phyloP scores from a whole-genome alignment of 1,140 invertebrate genomes.

The Lordiphosa collinella region DNA sequence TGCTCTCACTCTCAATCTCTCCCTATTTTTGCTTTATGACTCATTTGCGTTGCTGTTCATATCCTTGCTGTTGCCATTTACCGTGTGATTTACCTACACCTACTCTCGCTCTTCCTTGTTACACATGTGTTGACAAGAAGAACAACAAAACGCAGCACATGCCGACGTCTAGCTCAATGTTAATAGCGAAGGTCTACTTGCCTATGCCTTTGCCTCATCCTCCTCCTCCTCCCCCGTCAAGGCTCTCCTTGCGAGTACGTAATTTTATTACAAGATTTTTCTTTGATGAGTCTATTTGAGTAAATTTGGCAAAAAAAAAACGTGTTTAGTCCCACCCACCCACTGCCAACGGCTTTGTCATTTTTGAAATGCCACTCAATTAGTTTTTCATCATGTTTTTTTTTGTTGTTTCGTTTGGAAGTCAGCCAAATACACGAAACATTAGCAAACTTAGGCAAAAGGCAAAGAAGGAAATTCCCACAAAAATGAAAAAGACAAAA shows the following conservation, averaged over 20 bases:
- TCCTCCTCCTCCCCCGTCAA: conserved; percentile 31
- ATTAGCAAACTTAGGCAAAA: too few relatives aligned
- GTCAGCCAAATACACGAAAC: conserved; percentile 18
- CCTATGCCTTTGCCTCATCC: conserved; percentile 12
- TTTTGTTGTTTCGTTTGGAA: conserved; percentile 26
- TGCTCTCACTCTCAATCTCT: background rate
- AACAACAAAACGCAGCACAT: conserved; percentile 6
- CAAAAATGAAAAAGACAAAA: conserved; percentile 3
- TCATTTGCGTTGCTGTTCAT: background rate
- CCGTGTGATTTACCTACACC: conserved; percentile 38
- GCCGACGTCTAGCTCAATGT: conserved; percentile 49
- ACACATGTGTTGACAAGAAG: conserved; percentile 12
- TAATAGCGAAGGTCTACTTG: conserved; percentile 52
- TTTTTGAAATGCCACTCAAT: conserved; percentile 57
- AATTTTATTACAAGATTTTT: conserved; percentile 69
- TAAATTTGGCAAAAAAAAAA: background rate
- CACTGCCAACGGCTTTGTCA: conserved; percentile 18
- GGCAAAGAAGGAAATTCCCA: conserved; percentile 41
- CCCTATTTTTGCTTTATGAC: background rate
- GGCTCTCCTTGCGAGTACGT: conserved; percentile 40
- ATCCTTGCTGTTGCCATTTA: conserved; percentile 21
- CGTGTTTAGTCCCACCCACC: conserved; percentile 9
- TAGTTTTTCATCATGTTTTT: conserved; percentile 58
- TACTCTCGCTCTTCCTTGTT: conserved; percentile 26
- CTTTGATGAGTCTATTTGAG: conserved; percentile 52